A percentile compares a stretch with the other conserved stretches of the same genome.
phyloP scores from a whole-genome alignment of 1,140 invertebrate genomes.

The Pantala flavescens region DNA sequence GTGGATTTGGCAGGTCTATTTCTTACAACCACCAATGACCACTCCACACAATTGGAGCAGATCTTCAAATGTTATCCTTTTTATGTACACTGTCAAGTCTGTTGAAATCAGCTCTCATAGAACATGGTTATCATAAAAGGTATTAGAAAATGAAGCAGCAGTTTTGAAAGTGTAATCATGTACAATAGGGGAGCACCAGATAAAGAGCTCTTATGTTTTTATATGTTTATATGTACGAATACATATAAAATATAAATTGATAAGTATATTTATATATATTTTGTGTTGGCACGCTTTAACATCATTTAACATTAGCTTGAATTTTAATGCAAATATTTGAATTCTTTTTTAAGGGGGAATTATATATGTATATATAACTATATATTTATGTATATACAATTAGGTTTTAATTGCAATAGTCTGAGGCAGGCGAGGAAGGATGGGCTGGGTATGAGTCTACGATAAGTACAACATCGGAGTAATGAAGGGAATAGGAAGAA shows the following conservation, averaged over 20 bases:
- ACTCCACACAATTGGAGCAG: slow-evolving; percentile 4
- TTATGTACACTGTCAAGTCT: slow-evolving; percentile 1
- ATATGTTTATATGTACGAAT: background rate
- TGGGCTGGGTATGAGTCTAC: slow-evolving; percentile 2
- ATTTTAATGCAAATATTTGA: slow-evolving; percentile 8
- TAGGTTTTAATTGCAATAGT: slow-evolving; percentile 10
- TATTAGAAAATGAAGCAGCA: slow-evolving; percentile 7
- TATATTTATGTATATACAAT: slow-evolving; percentile 11
- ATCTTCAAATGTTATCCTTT: background rate
- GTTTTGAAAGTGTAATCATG: slow-evolving; percentile 3
- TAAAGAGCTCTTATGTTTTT: background rate
- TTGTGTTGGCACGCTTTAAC: slow-evolving; percentile 8
- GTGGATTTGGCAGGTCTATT: background rate
- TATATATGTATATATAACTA: slow-evolving; percentile 6
- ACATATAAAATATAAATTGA: background rate
- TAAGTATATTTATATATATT: slow-evolving; percentile 6
- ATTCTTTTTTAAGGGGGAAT: slow-evolving; percentile 4
- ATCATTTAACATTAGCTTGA: slow-evolving; percentile 5
- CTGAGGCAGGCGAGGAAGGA: slow-evolving; percentile 1
- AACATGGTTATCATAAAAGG: slow-evolving; percentile 6
- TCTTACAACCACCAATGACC: background rate
- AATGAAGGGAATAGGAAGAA: slow-evolving; percentile 5
- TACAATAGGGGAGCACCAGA: slow-evolving; percentile 4
- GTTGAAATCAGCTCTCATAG: background rate
- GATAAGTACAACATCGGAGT: background rate